A percentile compares a stretch with the other conserved stretches of the same genome.
These are phyloP conservation scores for Macrostomum lignano DNA, from an alignment of 1,140 invertebrate species.

Conservation along the genomic window DNA sequence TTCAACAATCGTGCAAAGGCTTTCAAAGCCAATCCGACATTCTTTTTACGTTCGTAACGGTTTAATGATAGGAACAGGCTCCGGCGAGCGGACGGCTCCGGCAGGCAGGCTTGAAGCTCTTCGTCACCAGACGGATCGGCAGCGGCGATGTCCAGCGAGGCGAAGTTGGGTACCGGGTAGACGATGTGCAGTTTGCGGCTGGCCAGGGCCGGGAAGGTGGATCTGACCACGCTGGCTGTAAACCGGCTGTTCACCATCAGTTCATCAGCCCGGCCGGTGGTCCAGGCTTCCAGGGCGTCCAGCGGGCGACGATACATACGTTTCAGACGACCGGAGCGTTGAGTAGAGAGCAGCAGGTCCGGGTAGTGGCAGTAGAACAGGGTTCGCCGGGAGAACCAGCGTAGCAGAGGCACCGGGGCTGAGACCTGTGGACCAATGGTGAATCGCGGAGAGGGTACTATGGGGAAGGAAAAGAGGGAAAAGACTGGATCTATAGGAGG, in stretches of 20 bases:
- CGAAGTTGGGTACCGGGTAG: conserved; percentile 68
- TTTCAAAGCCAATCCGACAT: conserved; percentile 49
- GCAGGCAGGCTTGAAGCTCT: neutral
- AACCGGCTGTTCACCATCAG: conserved; percentile 81
- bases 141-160: neutral
- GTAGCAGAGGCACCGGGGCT: too few species aligned
- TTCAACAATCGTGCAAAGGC: conserved; percentile 34
- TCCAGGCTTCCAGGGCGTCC: conserved; percentile 63
- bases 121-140: neutral
- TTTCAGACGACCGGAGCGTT: conserved; percentile 31
- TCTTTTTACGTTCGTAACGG: conserved; percentile 86
- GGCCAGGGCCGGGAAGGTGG: conserved; percentile 45
- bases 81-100: neutral
- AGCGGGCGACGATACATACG: conserved; percentile 54
- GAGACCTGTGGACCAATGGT: conserved; percentile 5
- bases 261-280: conserved; percentile 50
- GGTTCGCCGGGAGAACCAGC: conserved; percentile 33
- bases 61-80: conserved; percentile 59
- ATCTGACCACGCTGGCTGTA: conserved; percentile 47
- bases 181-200: conserved; percentile 33
- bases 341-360: conserved; percentile 45
- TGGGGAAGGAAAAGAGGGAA: neutral
- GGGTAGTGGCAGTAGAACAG: conserved; percentile 95
- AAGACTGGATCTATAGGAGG: conserved; percentile 7
- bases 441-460: conserved; percentile 5